A percentile compares a stretch with the other conserved stretches of the same genome.
Conservation (phyloP, 2,113 vertebrate genomes). For the Pterocles burchelli region DNA sequence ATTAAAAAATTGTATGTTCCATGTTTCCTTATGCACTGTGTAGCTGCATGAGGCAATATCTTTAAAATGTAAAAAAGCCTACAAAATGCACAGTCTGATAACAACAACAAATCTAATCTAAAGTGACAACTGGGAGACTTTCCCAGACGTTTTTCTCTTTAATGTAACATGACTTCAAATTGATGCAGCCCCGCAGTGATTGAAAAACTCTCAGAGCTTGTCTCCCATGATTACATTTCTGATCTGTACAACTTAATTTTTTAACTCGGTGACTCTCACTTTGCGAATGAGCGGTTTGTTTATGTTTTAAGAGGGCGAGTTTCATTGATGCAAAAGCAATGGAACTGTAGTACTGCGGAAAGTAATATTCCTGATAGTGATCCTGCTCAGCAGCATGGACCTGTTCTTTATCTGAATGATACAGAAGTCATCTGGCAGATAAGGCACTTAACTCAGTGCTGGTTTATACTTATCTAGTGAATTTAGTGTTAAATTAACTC, state of each 20-base stretch:
- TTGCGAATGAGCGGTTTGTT: slow-evolving; percentile 62
- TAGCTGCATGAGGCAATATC: slow-evolving; percentile 66
- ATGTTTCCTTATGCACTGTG: slow-evolving; percentile 26
- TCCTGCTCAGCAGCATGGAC: not conserved
- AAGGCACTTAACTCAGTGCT: not conserved
- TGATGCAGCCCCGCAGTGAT: slow-evolving; percentile 82
- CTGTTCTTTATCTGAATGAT: not conserved
- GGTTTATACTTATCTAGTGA: not conserved
- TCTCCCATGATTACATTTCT: slow-evolving; percentile 85
- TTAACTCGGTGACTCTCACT: slow-evolving; percentile 76
- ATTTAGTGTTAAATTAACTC: not conserved
- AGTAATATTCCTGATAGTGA: not conserved
- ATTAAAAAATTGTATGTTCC: slow-evolving; percentile 44
- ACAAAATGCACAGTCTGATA: slow-evolving; percentile 78
- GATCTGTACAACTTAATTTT: slow-evolving; percentile 86
- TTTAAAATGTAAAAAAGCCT: slow-evolving; percentile 77
- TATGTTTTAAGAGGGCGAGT: not conserved
- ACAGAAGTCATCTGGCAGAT: not conserved
- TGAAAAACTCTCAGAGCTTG: slow-evolving; percentile 85
- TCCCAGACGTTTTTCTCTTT: slow-evolving; percentile 79
- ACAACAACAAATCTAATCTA: slow-evolving; percentile 83
- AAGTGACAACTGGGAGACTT: slow-evolving; percentile 80
- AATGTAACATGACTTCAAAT: slow-evolving; percentile 86
- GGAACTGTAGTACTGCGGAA: not conserved
- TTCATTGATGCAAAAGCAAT: not conserved